Percentiles rank a stretch among this genome's conserved stretches.
Evolutionary conservation across 2,113 vertebrate species (phyloP).

Genomic region (Pyrgilauda ruficollis): DNA sequence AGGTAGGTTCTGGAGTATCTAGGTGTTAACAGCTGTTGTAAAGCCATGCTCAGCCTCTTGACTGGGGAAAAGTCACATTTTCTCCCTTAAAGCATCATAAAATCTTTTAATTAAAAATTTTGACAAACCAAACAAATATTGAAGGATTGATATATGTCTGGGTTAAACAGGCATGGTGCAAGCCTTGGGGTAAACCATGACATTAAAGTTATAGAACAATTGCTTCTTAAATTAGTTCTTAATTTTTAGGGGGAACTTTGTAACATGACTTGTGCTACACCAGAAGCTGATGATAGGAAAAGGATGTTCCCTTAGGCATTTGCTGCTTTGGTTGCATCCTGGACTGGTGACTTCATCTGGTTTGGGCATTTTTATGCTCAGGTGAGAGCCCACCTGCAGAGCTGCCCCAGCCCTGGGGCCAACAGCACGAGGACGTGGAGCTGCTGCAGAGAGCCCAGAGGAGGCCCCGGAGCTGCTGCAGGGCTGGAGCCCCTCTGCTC

Average conservation of each 20-base stretch:
- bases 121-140: not conserved
- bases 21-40: not conserved
- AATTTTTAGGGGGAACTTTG: not conserved
- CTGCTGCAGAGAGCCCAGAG: not conserved
- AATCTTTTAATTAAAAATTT: not conserved
- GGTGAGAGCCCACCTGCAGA: not conserved
- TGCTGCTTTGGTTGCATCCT: not conserved
- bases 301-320: not conserved
- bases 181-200: not conserved
- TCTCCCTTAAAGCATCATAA: not conserved
- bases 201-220: not conserved
- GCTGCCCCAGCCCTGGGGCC: not conserved
- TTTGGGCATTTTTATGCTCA: not conserved
- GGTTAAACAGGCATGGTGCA: not conserved
- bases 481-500: not conserved
- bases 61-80: not conserved
- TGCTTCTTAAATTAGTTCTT: not conserved
- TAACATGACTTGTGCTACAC: not conserved
- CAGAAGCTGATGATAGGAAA: not conserved
- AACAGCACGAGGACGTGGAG: not conserved
- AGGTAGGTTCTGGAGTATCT: not conserved
- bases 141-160: not conserved
- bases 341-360: not conserved
- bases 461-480: not conserved
- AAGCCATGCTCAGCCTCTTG: not conserved